Base-by-base conservation (phyloP, 2,113 vertebrate genomes). In the Panurus biarmicus region DNA sequence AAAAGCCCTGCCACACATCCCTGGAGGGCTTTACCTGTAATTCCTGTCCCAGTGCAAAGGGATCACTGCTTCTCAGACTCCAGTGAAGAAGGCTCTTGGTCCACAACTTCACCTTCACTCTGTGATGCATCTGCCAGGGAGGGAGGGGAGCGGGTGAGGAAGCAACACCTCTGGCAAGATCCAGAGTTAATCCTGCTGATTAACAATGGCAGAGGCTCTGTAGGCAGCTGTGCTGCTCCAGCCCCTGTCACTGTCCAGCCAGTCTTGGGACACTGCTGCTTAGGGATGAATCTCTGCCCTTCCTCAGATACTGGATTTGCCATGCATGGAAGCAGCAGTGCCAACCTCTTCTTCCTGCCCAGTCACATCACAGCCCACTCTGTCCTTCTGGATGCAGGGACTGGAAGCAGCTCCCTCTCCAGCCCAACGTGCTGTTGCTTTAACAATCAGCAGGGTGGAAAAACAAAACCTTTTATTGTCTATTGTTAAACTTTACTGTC, bases 401-500 rank as follows among this genome's bases (percentile, higher is more conserved):
- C 0, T 54, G 92, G 60, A 48, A 84, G 56, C 80, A 84, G 42
- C 54, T 87, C 75, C 83, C 78, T 81, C 69, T 91, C 53, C 89
- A 69, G 61, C 75, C 78, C 42, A 13, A 31, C 0, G 2, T 40
- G 65, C 7, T 16, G 40, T 9, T 72, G 35, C 76, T 95, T 95
- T 95, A 93, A 96, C 86, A 76, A 93, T 56, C 71, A 77, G 80
- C 86, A 86, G 86, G 54, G 53, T 77, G 82, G 90, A 58, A 89
- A 95, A 96, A 47, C 90, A 96, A 94, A 92, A 33, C 33, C 54
- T 77, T 95, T 96, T 89, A 96, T 38, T 89, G 78, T 57, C 64
- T 72, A 91, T 83, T 87, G 78, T 96, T 95, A 94, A 94, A 96
- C 56, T 95, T 96, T 94, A 95, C 86, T 92, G 70, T 89, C 93